Percentiles rank a stretch among this genome's conserved stretches.
phyloP scores from a whole-genome alignment of 35 echinoderm and acorn worm species.

The Diadema setosum region DNA sequence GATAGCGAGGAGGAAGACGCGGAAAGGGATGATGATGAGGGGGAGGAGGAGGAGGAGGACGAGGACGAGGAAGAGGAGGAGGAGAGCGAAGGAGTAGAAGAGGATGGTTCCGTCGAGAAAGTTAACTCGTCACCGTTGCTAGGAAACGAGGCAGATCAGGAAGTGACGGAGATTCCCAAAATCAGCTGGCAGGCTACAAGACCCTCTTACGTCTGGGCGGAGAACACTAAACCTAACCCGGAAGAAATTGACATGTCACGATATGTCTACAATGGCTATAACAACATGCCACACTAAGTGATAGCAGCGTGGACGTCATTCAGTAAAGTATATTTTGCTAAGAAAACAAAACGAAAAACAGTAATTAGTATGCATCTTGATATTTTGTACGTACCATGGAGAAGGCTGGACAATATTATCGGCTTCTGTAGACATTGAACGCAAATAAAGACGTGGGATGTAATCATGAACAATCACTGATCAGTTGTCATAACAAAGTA shows the following conservation, averaged over 20 bases:
- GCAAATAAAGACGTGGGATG: no score
- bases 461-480: no score
- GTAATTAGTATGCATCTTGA: no score
- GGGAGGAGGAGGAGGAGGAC: not conserved
- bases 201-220: slow-evolving; percentile 24
- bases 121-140: not conserved
- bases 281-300: not conserved
- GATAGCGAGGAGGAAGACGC: slow-evolving; percentile 9
- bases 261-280: slow-evolving; percentile 20
- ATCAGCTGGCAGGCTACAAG: slow-evolving; percentile 4
- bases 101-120: not conserved
- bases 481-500: no score
- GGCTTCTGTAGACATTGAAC: no score
- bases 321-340: no score
- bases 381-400: no score
- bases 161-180: not conserved
- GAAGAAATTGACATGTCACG: slow-evolving; percentile 18
- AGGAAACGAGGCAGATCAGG: not conserved
- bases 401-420: no score
- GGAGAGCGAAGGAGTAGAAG: not conserved
- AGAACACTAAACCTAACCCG: not conserved
- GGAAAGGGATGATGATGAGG: not conserved
- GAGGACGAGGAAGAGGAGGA: not conserved
- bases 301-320: no score
- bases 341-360: no score